phyloP scores from a whole-genome alignment of 2,888 invertebrate genomes.

The Papilio protenor region DNA sequence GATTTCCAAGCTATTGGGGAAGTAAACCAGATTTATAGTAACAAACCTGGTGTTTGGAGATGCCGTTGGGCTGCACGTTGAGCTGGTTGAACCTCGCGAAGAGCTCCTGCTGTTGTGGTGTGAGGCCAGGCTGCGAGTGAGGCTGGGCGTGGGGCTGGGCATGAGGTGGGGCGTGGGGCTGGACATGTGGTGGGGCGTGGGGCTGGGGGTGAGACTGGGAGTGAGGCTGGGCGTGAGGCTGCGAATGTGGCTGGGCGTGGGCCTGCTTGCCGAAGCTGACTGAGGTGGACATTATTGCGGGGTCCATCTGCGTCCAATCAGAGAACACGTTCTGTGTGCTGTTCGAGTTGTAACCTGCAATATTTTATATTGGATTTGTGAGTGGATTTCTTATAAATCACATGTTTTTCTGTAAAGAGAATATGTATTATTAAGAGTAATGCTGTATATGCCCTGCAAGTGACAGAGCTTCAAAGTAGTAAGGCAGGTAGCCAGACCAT shows the following conservation, averaged over 20 bases:
- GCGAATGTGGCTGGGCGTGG: slow-evolving; percentile 30
- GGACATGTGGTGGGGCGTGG: slow-evolving; percentile 49
- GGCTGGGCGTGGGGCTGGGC: slow-evolving; percentile 44
- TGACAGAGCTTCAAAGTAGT: too few species aligned
- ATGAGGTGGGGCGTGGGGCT: slow-evolving; percentile 46
- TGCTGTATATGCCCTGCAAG: too few species aligned
- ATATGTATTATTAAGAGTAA: too few species aligned
- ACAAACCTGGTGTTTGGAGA: slow-evolving; percentile 50
- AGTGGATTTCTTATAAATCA: too few species aligned
- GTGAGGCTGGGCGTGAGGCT: slow-evolving; percentile 50
- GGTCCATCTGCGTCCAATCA: slow-evolving; percentile 97
- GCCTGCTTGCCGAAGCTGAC: slow-evolving; percentile 79
- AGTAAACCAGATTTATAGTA: not conserved
- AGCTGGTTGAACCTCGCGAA: slow-evolving; percentile 77
- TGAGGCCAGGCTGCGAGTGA: slow-evolving; percentile 47
- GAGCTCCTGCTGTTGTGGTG: slow-evolving; percentile 71
- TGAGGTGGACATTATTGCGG: slow-evolving; percentile 93
- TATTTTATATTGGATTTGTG: not conserved
- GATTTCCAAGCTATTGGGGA: not conserved
- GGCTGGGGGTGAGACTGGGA: slow-evolving; percentile 49
- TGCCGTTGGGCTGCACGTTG: slow-evolving; percentile 58
- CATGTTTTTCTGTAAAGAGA: too few species aligned
- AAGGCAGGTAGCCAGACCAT: too few species aligned
- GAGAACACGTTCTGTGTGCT: slow-evolving; percentile 78
- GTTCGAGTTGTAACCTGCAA: slow-evolving; percentile 67